Evolutionary conservation across 2,888 invertebrate species (phyloP), one percentile per base, ranked within the genome.

Genomic region (Eurois occulta): DNA sequence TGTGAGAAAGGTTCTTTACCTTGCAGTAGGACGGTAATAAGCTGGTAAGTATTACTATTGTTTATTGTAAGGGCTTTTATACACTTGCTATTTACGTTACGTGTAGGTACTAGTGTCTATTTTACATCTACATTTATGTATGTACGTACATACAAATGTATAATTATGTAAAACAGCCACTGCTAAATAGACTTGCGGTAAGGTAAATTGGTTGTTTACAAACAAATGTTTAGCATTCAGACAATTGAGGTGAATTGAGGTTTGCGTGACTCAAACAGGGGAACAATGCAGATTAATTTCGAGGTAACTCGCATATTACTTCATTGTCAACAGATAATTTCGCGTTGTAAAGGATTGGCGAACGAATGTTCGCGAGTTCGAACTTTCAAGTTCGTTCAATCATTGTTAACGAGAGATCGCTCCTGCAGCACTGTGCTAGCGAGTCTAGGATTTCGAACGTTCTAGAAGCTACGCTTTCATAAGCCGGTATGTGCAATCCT

Each of bases 181-280:
- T 3, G 35, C 21, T 21, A 10, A 41, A n/a, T 8, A 16, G n/a
- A 8, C 10, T 41, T 38, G 48, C 32, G 67, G 67, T 28, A 60
- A 52, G n/a, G 48, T 52, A 64, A 73, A 78, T 72, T 64, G 41
- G 0, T 70, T 75, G 82, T 83, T 83, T 69, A 75, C 79, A 60
- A 83, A 83, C 72, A 83, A 75, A 72, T n/a, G 52, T 11, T 60
- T 52, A 52, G 24, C 55, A 38, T 62, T 43, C 62, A 35, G 35
- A 48, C n/a, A 58, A 68, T 72, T 75, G 46, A 41, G 28, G n/a
- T 38, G 60, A 13, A 64, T 24, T 24, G 24, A 55, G 28, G 35
- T 72, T 65, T 64, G 68, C 60, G 67, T 75, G 68, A 75, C 55
- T 69, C 58, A 69, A 68, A 41, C 8, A n/a, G 8, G 41, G 41